These are phyloP conservation scores for Drosophila pachea DNA, from an alignment of 1,140 invertebrate species.

Conservation along the genomic window DNA sequence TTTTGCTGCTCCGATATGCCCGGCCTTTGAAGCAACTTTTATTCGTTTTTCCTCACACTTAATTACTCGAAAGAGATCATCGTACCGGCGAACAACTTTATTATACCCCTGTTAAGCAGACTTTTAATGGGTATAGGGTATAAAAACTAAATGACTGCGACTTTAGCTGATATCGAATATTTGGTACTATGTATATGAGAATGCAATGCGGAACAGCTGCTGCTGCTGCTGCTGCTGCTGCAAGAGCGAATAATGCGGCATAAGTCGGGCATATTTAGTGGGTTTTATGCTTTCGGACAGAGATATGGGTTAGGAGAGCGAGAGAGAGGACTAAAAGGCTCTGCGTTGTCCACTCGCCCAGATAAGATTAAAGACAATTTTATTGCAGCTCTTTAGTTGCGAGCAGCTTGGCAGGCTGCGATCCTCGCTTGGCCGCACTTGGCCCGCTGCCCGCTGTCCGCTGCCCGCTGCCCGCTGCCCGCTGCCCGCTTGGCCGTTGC, in stretches of 20 bases:
- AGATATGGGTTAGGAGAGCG: constrained; percentile 18
- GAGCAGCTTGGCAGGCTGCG: constrained; percentile 48
- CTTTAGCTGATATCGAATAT: constrained; percentile 54
- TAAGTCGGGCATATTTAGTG: constrained; percentile 73
- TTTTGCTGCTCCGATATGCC: no score
- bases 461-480: neutral
- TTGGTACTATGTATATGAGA: constrained; percentile 26
- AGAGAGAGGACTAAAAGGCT: constrained; percentile 62
- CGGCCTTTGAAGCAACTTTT: no score
- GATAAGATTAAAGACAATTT: constrained; percentile 78
- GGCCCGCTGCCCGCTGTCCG: constrained; percentile 4
- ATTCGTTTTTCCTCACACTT: neutral
- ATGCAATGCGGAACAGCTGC: constrained; percentile 54
- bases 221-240: constrained; percentile 33
- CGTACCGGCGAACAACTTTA: constrained; percentile 1
- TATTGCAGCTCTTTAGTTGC: constrained; percentile 78
- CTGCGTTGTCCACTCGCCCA: constrained; percentile 55
- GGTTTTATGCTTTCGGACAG: constrained; percentile 54
- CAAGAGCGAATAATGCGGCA: constrained; percentile 59
- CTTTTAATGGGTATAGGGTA: constrained; percentile 13
- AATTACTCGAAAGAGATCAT: neutral
- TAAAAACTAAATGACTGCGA: constrained; percentile 53
- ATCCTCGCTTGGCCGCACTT: constrained; percentile 23
- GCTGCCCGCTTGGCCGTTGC: neutral
- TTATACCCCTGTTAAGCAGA: neutral